Evolutionary conservation across 2,113 vertebrate genomes (phyloP), one percentile per base, ranked within the genome.

Genomic region (Argyrosomus japonicus): DNA sequence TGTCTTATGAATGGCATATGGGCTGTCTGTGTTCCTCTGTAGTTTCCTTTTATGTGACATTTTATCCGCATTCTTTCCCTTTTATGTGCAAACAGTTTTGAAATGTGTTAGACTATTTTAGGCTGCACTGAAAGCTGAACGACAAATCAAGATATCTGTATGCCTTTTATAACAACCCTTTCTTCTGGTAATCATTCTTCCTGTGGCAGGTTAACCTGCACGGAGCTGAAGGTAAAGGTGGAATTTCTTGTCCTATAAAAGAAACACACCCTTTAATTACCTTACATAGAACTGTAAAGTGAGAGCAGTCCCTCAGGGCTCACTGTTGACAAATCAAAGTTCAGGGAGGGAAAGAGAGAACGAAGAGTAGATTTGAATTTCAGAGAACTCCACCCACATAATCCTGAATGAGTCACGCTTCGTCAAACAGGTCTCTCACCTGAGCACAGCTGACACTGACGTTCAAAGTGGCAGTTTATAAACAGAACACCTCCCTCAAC

Each of bases 291-390:
- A 11, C 27, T 17, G n/a, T 61, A 68, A 74, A 79, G 23, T 45
- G 14, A 68, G 1, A 0, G 9, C 6, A 75, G 27, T 40, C 3
- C 27, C 19, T 48, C 36, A 9, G 17, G 43, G 29, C 12, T 14
- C 40, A n/a, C 12, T 75, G 63, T 64, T 77, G 15, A 74, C 64
- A 63, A 75, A 82, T 74, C 86, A 84, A 88, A 90, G 91, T 82
- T 70, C 84, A 91, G 2, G 43, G 4, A 29, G 51, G 25, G 8
- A 17, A 10, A 77, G 7, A 27, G 7, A n/a, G 43, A 21, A 19
- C 25, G 7, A 47, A 6, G 0, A 29, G 48, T 36, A 11, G n/a
- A 50, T 82, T 77, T 90, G 48, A 79, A 62, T 75, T 70, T 68
- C 25, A 73, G 13, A 62, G 3, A 7, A 5, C 14, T 51, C 77